phyloP scores from a whole-genome alignment of 2,797 vertebrate species.

The Apodemus agrarius region DNA sequence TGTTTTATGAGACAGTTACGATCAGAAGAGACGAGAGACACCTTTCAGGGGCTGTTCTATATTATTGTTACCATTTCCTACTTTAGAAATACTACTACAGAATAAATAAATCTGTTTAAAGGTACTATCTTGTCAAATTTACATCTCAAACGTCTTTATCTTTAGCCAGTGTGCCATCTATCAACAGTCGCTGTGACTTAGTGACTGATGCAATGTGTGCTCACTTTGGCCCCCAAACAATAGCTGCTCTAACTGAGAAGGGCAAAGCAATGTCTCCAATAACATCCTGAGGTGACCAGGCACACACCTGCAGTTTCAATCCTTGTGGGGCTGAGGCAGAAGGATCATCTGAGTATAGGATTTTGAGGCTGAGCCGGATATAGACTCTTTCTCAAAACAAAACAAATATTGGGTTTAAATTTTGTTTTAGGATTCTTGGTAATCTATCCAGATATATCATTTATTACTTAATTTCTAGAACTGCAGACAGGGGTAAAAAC shows the following conservation, averaged over 20 bases:
- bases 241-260: conserved; percentile 58
- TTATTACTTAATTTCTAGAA: conserved; percentile 70
- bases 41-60: conserved; percentile 39
- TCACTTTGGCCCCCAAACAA: not conserved
- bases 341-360: not conserved
- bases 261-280: conserved; percentile 34
- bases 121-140: conserved; percentile 53
- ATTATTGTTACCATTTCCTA: conserved; percentile 20
- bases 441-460: conserved; percentile 26
- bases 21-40: conserved; percentile 52
- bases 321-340: not conserved
- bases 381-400: not conserved
- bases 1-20: conserved; percentile 35
- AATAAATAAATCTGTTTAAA: conserved; percentile 59
- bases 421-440: conserved; percentile 50
- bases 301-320: not conserved
- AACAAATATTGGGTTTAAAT: not conserved
- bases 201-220: conserved; percentile 1
- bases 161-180: conserved; percentile 46
- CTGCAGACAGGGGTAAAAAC: conserved; percentile 65
- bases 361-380: not conserved
- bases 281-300: not conserved
- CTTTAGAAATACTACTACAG: conserved; percentile 62
- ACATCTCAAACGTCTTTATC: conserved; percentile 44
- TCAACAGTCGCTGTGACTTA: conserved; percentile 11